Conservation (phyloP, 2,797 vertebrate genomes). For the Sebastes steindachneri region DNA sequence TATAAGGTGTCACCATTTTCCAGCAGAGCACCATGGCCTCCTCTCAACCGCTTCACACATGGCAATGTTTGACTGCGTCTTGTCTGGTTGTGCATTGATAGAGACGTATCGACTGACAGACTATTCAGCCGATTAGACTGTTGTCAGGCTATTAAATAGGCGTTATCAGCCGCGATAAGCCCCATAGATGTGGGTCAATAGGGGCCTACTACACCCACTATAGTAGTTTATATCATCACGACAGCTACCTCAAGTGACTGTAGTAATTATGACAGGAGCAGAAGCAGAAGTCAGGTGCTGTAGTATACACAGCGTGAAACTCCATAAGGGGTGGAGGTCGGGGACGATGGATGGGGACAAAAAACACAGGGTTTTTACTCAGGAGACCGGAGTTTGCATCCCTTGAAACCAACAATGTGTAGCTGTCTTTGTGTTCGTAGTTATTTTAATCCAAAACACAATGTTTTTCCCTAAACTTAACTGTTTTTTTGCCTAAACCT, state of each 20-base stretch:
- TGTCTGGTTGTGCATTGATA: constrained; percentile 4
- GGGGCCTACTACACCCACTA: background rate
- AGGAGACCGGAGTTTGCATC: background rate
- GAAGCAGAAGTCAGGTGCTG: background rate
- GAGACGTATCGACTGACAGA: constrained; percentile 2
- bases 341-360: too few relatives aligned
- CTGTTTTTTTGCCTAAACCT: background rate
- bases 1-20: background rate
- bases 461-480: background rate
- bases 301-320: too few relatives aligned
- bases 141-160: background rate
- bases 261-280: background rate
- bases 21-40: background rate
- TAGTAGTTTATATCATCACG: background rate
- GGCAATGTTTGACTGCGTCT: constrained; percentile 18
- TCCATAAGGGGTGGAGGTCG: too few relatives aligned
- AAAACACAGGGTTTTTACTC: background rate
- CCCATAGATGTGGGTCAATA: background rate
- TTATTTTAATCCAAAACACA: background rate
- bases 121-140: background rate
- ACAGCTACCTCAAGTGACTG: background rate
- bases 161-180: background rate
- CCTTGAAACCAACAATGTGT: background rate
- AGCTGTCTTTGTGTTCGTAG: background rate
- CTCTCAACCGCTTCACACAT: background rate